Base-by-base conservation (phyloP, 1,140 invertebrate genomes). In the Conus betulinus region DNA sequence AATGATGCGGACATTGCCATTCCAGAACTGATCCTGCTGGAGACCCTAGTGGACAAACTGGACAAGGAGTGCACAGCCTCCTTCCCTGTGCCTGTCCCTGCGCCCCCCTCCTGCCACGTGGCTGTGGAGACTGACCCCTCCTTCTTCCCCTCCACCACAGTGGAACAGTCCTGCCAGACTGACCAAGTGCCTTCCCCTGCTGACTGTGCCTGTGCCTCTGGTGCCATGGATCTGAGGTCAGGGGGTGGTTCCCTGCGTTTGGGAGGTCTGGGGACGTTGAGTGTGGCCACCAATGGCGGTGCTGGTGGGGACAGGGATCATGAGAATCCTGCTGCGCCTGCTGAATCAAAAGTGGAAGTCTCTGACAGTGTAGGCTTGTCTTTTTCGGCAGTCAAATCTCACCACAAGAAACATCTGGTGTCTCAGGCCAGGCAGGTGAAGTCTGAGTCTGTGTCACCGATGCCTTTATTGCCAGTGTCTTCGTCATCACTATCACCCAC, bases 21-120 rank as follows among this genome's bases (percentile, higher is more conserved):
- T 5, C 89, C 89, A 20, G 79, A 88, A 71, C 87, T 90, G 63
- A n/a, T 87, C 25, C 55, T 90, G 52, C 88, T 84, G 55, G 82
- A 57, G 53, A 84, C 85, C 53, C 85, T 51, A 23, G 71, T 84
- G 23, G 87, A 90, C 84, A 90, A 53, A 25, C n/a, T 84, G 57
- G 87, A 90, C 79, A 84, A 90, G 79, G 27, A 87, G 11, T 85
- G 84, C 84, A 84, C 67, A 5, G 85, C 87, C 57, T 71, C 84
- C 51, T 27, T 88, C 74, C 85, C 85, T 27, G 53, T 57, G 20
- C 85, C 85, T 52, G 51, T 51, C 25, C 71, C 71, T 20, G 15
- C 71, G 52, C 85, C 85, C 17, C 51, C 85, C 23, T 74, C 85
- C 51, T 74, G 74, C 15, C 27, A 79, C 6, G 85, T 87, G 85